Evolutionary conservation across 2,113 vertebrate genomes (phyloP).

Genomic region (Amazona vittata): DNA sequence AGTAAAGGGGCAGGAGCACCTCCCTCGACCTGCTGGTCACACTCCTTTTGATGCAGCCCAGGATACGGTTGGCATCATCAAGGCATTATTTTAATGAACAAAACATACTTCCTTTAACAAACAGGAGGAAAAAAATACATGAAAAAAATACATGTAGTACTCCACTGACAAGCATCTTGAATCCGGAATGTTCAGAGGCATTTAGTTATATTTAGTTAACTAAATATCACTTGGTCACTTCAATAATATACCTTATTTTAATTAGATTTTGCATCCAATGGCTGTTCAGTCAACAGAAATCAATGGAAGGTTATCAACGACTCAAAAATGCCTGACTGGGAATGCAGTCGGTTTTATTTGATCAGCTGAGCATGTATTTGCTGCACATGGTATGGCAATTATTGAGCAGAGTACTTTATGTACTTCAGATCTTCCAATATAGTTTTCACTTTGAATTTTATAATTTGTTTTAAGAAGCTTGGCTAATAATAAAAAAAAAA

Average conservation of each 20-base stretch:
- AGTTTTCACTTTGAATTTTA: not conserved
- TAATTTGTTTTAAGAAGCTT: not conserved
- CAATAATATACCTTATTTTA: not conserved
- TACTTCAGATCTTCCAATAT: not conserved
- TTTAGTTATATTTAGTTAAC: not conserved
- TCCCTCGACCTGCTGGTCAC: too few species aligned
- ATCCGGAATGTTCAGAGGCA: not conserved
- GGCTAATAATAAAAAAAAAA: not conserved
- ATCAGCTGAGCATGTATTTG: not conserved
- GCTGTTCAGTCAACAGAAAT: not conserved
- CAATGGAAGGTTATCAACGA: not conserved
- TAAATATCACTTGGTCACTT: not conserved
- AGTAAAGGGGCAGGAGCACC: too few species aligned
- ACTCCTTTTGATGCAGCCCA: too few species aligned
- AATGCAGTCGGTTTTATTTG: not conserved
- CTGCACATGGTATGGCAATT: not conserved
- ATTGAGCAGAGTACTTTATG: not conserved
- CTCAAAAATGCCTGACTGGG: not conserved
- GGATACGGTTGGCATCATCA: not conserved
- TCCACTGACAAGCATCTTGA: not conserved
- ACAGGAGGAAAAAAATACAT: not conserved
- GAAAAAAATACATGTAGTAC: not conserved
- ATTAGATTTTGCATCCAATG: not conserved
- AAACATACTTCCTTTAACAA: not conserved
- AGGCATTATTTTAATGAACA: not conserved